Conservation (phyloP, 2,113 vertebrate genomes). For the Pachyramphus minor region DNA sequence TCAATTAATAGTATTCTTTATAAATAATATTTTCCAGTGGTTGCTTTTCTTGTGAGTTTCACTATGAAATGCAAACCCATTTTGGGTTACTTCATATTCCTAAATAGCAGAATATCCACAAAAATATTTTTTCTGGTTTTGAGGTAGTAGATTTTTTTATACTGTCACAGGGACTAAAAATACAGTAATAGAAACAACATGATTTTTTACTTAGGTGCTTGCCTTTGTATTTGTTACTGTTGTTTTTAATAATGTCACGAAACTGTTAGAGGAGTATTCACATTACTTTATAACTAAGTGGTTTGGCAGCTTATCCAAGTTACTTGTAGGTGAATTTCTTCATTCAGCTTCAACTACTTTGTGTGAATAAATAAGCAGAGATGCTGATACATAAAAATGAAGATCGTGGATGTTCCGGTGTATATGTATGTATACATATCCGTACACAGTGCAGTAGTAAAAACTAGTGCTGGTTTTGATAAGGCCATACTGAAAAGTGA, state of each 20-base stretch:
- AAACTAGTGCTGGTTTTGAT: neutral
- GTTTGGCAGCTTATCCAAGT: neutral
- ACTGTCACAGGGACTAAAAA: neutral
- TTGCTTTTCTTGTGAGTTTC: neutral
- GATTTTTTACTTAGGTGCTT: neutral
- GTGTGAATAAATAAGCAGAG: neutral
- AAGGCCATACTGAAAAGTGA: neutral
- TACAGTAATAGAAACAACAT: neutral
- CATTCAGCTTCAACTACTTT: neutral
- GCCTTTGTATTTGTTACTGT: neutral
- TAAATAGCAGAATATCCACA: neutral
- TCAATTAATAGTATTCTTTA: neutral
- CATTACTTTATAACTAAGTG: neutral
- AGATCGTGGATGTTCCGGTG: neutral
- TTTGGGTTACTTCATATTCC: neutral
- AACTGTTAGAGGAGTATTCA: neutral
- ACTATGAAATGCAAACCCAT: neutral
- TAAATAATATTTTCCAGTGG: neutral
- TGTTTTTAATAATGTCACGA: neutral
- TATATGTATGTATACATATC: neutral
- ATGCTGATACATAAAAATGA: neutral
- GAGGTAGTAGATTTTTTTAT: neutral
- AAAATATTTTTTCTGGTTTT: neutral
- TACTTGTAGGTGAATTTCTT: neutral
- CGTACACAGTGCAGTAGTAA: neutral